A percentile compares a stretch with the other conserved stretches of the same genome.
Evolutionary conservation across 2,888 invertebrate genomes (phyloP).

Genomic region (Mongoloraphidia duomilia): DNA sequence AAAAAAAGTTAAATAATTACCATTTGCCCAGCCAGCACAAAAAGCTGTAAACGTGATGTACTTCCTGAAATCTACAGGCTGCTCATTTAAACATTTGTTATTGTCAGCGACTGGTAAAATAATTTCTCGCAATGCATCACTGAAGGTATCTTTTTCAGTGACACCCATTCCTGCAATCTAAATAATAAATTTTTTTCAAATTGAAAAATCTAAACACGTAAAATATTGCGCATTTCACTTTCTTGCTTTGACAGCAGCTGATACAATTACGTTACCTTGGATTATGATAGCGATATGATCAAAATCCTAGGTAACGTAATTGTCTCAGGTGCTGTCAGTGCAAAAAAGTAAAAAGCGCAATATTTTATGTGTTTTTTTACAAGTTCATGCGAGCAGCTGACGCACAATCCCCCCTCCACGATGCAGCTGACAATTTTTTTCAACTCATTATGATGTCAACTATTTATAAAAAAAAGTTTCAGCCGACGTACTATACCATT

Average conservation of each 20-base stretch:
- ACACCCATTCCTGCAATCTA: conserved; percentile 44
- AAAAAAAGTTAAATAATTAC: conserved; percentile 13
- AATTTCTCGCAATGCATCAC: conserved; percentile 33
- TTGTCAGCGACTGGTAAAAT: conserved; percentile 37
- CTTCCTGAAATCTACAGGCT: conserved; percentile 33
- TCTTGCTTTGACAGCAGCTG: not conserved
- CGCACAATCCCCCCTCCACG: too few relatives aligned
- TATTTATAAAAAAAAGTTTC: too few relatives aligned
- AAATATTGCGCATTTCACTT: not conserved
- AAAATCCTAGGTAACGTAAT: too few relatives aligned
- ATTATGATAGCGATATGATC: too few relatives aligned
- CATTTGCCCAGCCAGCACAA: conserved; percentile 45
- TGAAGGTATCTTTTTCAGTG: conserved; percentile 39
- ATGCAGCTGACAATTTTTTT: too few relatives aligned
- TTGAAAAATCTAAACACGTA: not conserved
- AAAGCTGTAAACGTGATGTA: conserved; percentile 44
- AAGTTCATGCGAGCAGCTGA: too few relatives aligned
- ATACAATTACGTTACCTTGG: too few relatives aligned
- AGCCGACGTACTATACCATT: too few relatives aligned
- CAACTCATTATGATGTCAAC: too few relatives aligned
- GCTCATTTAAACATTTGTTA: conserved; percentile 33
- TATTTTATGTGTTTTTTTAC: too few relatives aligned
- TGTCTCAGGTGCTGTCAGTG: too few relatives aligned
- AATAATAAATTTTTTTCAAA: not conserved
- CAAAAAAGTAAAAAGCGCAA: too few relatives aligned